Evolutionary conservation across 2,797 vertebrate species (phyloP), one percentile per base, ranked within the genome.

Genomic region (Spinibarbus caldwelli): DNA sequence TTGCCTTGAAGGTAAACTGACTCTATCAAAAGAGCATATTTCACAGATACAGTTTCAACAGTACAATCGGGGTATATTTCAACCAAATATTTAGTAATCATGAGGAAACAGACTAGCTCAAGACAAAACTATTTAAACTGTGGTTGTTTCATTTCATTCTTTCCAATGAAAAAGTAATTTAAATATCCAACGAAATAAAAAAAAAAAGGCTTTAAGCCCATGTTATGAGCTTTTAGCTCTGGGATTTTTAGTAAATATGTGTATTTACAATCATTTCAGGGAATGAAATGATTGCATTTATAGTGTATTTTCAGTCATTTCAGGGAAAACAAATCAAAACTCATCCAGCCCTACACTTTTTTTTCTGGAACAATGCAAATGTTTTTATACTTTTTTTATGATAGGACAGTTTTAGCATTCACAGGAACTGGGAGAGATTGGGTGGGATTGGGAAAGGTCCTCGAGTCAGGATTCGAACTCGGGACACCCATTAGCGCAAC

Each of bases 1-100:
- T 26, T 11, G 23, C 43, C 10, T 36, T 31, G 23, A 83, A 14
- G 41, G 71, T 75, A 75, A 47, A 64, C 34, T 7, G 8, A 64
- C 29, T 29, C 45, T 31, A 6, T 47, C 19, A 29, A 75, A 83
- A 67, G 8, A 67, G 10, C 34, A 38, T 14, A 12, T 49, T 83
- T 31, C 31, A 45, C 29, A 83, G 31, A 76, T 57, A 38, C 73
- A 29, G 57, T 49, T 66, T 45, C 54, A 72, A 72, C 38, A 23
- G 26, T 19, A 73, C 36, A 21, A 41, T 71, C 1, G 9, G 36
- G 31, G n/a, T 12, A 21, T 43, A 52, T 57, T 52, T 81, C 14
- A 68, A 45, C 41, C 15, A 15, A 34, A 19, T 6, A 12, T 68
- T 23, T 70, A 41, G 34, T 1, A 78, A 29, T 12, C 31, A 76